phyloP scores from a whole-genome alignment of 2,113 vertebrate genomes.

The Alces alces region DNA sequence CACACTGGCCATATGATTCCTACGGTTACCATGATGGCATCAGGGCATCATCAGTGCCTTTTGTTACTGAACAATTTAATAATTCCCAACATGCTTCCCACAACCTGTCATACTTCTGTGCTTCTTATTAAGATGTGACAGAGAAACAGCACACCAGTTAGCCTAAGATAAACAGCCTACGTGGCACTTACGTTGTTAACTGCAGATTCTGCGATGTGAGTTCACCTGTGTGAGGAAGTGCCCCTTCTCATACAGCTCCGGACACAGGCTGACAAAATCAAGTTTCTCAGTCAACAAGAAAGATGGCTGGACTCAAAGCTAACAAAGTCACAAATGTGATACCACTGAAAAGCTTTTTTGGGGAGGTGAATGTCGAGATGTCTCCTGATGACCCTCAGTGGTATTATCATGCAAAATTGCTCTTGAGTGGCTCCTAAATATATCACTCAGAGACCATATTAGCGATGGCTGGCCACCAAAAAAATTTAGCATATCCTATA shows the following conservation, averaged over 20 bases:
- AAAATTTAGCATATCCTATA: not conserved
- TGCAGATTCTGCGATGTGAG: not conserved
- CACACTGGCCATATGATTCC: not conserved
- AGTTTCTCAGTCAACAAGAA: not conserved
- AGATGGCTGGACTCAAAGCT: not conserved
- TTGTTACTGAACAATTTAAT: not conserved
- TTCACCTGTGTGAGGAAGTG: not conserved
- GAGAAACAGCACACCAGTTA: not conserved
- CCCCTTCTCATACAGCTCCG: accelerated
- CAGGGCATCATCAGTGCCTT: not conserved
- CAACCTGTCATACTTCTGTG: not conserved
- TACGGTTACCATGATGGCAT: not conserved
- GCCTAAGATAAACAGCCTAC: not conserved
- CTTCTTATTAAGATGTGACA: not conserved
- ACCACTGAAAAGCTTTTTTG: not conserved
- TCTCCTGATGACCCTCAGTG: not conserved
- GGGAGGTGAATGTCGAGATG: not conserved
- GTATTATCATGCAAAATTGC: not conserved
- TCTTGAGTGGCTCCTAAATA: not conserved
- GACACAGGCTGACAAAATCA: not conserved
- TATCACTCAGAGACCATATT: not conserved
- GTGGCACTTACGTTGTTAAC: not conserved
- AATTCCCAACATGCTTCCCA: not conserved
- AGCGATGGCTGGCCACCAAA: not conserved
- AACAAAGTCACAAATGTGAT: not conserved